Conservation (phyloP, 2,888 invertebrate genomes). For the Trichopria drosophilae region DNA sequence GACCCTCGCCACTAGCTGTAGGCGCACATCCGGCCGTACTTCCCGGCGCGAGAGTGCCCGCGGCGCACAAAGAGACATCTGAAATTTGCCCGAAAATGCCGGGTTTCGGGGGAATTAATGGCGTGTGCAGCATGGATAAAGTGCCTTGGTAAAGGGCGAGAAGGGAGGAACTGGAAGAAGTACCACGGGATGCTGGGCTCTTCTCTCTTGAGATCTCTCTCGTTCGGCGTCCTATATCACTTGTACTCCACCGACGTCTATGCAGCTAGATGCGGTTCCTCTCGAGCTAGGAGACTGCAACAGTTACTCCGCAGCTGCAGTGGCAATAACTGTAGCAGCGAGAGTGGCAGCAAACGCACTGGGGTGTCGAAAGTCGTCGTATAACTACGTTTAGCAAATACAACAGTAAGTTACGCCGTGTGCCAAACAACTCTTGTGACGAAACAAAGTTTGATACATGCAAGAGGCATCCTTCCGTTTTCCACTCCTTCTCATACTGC, state of each 20-base stretch:
- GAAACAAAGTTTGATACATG: constrained; percentile 52
- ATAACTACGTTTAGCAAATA: constrained; percentile 55
- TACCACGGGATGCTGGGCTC: too few species aligned
- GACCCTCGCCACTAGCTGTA: too few species aligned
- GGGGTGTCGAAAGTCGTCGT: constrained; percentile 25
- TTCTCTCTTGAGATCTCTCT: too few species aligned
- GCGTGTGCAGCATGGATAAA: constrained; percentile 45
- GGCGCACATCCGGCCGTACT: too few species aligned
- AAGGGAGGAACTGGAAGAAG: constrained; percentile 5
- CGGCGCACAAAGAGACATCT: constrained; percentile 41
- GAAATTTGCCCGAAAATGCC: constrained; percentile 40
- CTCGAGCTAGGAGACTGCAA: constrained; percentile 13
- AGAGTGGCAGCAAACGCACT: constrained; percentile 20
- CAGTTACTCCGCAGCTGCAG: too few species aligned
- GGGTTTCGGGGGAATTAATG: constrained; percentile 44
- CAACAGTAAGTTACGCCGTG: constrained; percentile 53
- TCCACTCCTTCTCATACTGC: constrained; percentile 15
- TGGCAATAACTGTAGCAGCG: too few species aligned
- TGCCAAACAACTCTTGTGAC: constrained; percentile 50
- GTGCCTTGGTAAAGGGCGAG: constrained; percentile 30
- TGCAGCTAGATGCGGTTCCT: constrained; percentile 6
- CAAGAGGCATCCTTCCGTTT: constrained; percentile 20
- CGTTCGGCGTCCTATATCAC: too few species aligned
- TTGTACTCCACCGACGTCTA: too few species aligned
- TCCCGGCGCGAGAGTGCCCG: constrained; percentile 23